These are phyloP conservation scores for Mergus octosetaceus DNA, from an alignment of 2,797 vertebrate genomes.

Conservation along the genomic window DNA sequence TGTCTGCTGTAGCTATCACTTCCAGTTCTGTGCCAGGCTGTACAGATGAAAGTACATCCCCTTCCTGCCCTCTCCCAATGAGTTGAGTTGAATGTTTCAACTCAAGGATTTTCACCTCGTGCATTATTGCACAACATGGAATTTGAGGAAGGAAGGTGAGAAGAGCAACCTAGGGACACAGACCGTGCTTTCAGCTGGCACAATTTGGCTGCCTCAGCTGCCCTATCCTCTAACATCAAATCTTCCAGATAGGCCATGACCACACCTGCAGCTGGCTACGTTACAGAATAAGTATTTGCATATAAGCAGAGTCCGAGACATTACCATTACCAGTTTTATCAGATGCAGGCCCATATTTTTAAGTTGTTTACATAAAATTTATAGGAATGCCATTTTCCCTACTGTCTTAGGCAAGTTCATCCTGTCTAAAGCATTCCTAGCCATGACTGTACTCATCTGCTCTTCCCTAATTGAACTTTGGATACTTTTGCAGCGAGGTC, in stretches of 20 bases:
- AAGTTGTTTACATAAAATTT: background rate
- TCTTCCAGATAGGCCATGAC: background rate
- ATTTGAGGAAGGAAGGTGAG: no score
- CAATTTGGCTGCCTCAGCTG: background rate
- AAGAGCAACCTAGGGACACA: no score
- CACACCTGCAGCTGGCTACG: background rate
- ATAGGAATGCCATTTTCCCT: background rate
- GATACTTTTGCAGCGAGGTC: background rate
- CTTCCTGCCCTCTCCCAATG: background rate
- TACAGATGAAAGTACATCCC: background rate
- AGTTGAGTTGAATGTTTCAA: background rate
- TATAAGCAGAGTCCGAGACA: background rate
- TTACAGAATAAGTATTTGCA: background rate
- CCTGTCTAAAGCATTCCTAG: background rate
- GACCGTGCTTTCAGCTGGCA: no score
- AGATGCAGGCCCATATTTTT: background rate
- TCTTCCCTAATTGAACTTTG: background rate
- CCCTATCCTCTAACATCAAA: background rate
- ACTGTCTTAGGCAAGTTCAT: background rate
- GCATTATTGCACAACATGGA: background rate
- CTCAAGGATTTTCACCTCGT: background rate
- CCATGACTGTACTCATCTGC: background rate
- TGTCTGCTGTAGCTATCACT: background rate
- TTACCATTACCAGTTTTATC: rapidly evolving
- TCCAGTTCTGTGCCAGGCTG: background rate